phyloP scores from a whole-genome alignment of 2,113 vertebrate species.

The Perca schrenkii region DNA sequence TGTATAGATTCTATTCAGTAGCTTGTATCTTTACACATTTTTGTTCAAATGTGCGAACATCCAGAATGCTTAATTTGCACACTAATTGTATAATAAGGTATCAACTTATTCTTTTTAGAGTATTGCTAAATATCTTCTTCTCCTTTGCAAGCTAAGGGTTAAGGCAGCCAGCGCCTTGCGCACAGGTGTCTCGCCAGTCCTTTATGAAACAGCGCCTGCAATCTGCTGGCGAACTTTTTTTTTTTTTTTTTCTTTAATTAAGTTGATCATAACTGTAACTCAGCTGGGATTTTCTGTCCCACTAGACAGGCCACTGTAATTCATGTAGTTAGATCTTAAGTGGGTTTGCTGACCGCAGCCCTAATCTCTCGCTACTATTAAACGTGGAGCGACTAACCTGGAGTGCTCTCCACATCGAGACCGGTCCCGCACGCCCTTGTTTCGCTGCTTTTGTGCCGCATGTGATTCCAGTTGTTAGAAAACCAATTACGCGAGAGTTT shows the following conservation, averaged over 20 bases:
- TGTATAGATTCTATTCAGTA: background rate
- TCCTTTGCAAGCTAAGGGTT: slow-evolving; percentile 69
- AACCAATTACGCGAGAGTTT: background rate
- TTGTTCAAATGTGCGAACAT: background rate
- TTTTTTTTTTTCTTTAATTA: slow-evolving; percentile 61
- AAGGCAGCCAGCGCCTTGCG: slow-evolving; percentile 64
- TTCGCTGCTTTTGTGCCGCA: background rate
- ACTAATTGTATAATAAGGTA: background rate
- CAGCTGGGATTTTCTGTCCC: slow-evolving; percentile 88
- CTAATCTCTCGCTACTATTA: slow-evolving; percentile 80
- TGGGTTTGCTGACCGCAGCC: slow-evolving; percentile 85
- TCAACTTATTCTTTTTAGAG: background rate
- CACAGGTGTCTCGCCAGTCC: slow-evolving; percentile 73
- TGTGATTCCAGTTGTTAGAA: background rate
- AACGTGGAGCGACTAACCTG: slow-evolving; percentile 81
- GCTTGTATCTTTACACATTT: background rate
- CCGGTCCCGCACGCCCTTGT: slow-evolving; percentile 20
- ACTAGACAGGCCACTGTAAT: slow-evolving; percentile 79
- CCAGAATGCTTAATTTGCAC: background rate
- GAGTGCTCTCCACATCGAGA: slow-evolving; percentile 64
- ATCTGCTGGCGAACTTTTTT: slow-evolving; percentile 44
- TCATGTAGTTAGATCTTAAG: slow-evolving; percentile 65
- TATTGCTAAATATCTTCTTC: background rate
- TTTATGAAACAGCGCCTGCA: slow-evolving; percentile 76
- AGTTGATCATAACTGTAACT: slow-evolving; percentile 89